Base-by-base conservation (phyloP, 2,113 vertebrate species). In the Chinchilla lanigera region DNA sequence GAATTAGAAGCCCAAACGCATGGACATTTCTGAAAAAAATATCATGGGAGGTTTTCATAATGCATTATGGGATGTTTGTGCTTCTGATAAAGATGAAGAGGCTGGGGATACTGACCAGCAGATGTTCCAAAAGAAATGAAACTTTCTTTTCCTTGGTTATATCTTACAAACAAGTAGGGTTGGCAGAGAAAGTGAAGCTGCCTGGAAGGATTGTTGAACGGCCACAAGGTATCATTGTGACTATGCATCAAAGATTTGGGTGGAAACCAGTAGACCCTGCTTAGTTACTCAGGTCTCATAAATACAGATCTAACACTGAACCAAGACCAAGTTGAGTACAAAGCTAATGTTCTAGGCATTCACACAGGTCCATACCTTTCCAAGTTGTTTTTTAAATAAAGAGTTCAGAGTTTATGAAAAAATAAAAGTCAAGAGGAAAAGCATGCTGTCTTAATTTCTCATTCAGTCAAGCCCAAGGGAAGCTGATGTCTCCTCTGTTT, bases 1-100 rank as follows among this genome's bases (percentile, higher is more conserved):
- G 94, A 96, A 96, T 96, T 93, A 96, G 80, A 93, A 94, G 80
- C 33, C 78, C 95, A 60, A 65, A 83, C 69, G 30, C 44, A 92
- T 69, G 84, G 8, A 86, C 81, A 89, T 54, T 20, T 7, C 90
- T 95, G 85, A 85, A 88, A 73, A 67, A 95, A 97, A 96, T 75
- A 60, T 33, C 50, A 16, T 52, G 50, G 60, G 35, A 63, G 26
- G 24, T 81, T 94, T 92, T 91, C 65, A 58, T 56, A 85, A 63
- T 61, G 30, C 1, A 30, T 54, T 52, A 0, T 60, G 58, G 84
- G 50, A 10, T 20, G 14, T 75, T 75, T 80, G 19, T 78, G 30
- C 35, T 96, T 95, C 77, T 90, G 63, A 67, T 90, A 83, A 71
- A 82, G 52, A 94, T 61, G 80, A 58, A 90, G 38, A 60, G 38